These are phyloP conservation scores for Phortica variegata DNA, from an alignment of 1,140 invertebrate species.

Conservation along the genomic window DNA sequence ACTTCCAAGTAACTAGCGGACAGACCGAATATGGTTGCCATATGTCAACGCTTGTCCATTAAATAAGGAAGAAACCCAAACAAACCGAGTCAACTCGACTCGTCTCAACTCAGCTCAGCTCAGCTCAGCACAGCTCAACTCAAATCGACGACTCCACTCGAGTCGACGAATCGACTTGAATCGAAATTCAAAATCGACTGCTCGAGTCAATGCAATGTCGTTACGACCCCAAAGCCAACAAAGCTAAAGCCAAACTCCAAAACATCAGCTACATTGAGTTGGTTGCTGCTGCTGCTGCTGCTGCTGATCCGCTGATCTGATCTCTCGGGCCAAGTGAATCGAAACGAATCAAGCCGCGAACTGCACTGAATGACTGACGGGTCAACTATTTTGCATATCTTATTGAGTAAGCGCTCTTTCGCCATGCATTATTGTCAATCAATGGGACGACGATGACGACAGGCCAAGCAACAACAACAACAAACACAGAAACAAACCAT, in stretches of 20 bases:
- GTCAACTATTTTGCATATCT: constrained; percentile 56
- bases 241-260: constrained; percentile 17
- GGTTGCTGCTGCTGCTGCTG: constrained; percentile 6
- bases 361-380: constrained; percentile 52
- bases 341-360: constrained; percentile 51
- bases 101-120: too few species aligned
- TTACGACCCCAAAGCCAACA: constrained; percentile 15
- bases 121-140: too few species aligned
- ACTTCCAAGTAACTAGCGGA: constrained; percentile 49
- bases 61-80: constrained; percentile 49
- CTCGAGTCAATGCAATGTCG: constrained; percentile 36
- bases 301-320: constrained; percentile 12
- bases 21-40: constrained; percentile 31
- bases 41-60: constrained; percentile 27
- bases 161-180: constrained; percentile 31
- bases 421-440: constrained; percentile 56
- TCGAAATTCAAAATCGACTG: constrained; percentile 45
- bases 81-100: too few species aligned
- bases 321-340: constrained; percentile 47
- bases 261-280: constrained; percentile 4
- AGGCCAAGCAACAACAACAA: constrained; percentile 6
- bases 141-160: too few species aligned
- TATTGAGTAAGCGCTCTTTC: constrained; percentile 31
- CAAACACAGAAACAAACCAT: too few species aligned
- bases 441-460: constrained; percentile 19